Base-by-base conservation (phyloP, 1,140 invertebrate species). In the Drosophila nebulosa region DNA sequence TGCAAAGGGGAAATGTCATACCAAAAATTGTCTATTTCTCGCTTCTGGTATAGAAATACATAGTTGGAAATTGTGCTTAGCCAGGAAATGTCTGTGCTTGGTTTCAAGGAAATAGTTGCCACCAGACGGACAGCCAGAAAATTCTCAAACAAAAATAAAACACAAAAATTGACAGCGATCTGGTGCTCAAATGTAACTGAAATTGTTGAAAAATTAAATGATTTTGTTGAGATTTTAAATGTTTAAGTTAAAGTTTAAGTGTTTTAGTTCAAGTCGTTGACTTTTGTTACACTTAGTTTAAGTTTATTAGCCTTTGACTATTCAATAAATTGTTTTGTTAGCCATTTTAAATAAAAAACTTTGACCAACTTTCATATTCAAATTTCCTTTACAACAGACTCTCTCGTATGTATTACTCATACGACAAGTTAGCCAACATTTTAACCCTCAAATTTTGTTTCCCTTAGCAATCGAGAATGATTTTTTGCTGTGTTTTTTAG, bases 11-110 rank as follows among this genome's bases (percentile, higher is more conserved):
- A 75, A 60, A 75, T 55, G 73, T 75, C 73, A 75, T 75, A 75
- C 74, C 69, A 75, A 75, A 75, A 69, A 58, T 62, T 52, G 52
- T 74, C 57, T 63, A 68, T 74, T 74, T 62, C 64, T 61, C 57
- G 35, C 64, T 67, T 30, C 12, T 51, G 61, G 16, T 46, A 14
- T 10, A 46, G 18, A 46, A 46, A 46, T n/a, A n/a, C n/a, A n/a
- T 46, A 46, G 39, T 46, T 46, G 39, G 9, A 21, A 46, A 46
- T 46, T 46, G 2, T 10, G 16, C 16, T 46, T 3, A 21, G 16
- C 39, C 39, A 46, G 39, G 16, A 21, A 46, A 46, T 21, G 39
- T 46, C 0, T 46, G 39, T 21, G 18, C 18, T 3, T 21, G 39
- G 21, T 46, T 10, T 46, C 16, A 21, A 46, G 39, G 39, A 46